A percentile compares a stretch with the other conserved stretches of the same genome.
Evolutionary conservation across 2,888 invertebrate genomes (phyloP).

Genomic region (Acronicta alni): DNA sequence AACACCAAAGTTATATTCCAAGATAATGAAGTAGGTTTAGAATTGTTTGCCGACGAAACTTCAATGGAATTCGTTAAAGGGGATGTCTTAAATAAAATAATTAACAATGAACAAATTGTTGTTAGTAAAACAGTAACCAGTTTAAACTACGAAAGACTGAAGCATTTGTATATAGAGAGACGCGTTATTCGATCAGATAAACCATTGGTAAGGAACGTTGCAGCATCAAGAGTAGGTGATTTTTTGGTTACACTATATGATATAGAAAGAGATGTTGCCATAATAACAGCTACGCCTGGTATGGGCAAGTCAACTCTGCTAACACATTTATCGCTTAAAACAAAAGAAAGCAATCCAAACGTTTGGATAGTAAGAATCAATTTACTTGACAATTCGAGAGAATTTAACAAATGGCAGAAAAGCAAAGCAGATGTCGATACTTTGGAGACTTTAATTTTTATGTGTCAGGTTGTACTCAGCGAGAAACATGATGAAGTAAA

Average conservation of each 20-base stretch:
- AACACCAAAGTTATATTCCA: slow-evolving; percentile 28
- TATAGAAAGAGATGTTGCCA: slow-evolving; percentile 9
- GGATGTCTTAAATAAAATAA: slow-evolving; percentile 13
- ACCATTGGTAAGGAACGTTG: background rate
- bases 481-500: background rate
- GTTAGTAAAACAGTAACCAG: slow-evolving; percentile 8
- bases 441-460: slow-evolving; percentile 22
- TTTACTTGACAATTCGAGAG: slow-evolving; percentile 21
- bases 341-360: slow-evolving; percentile 28
- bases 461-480: slow-evolving; percentile 11
- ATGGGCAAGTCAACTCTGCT: slow-evolving; percentile 55
- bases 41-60: slow-evolving; percentile 17
- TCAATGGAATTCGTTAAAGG: slow-evolving; percentile 28
- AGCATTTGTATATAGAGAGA: slow-evolving; percentile 26
- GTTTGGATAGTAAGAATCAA: slow-evolving; percentile 45
- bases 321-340: slow-evolving; percentile 43
- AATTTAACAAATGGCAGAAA: slow-evolving; percentile 31
- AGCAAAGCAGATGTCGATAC: slow-evolving; percentile 5
- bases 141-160: slow-evolving; percentile 24
- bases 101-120: slow-evolving; percentile 19
- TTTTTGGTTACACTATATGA: slow-evolving; percentile 23
- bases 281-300: slow-evolving; percentile 43
- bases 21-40: slow-evolving; percentile 22
- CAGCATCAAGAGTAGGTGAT: background rate
- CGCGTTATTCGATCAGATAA: background rate